Evolutionary conservation across 1,140 invertebrate species (phyloP).

Genomic region (Nephila pilipes): DNA sequence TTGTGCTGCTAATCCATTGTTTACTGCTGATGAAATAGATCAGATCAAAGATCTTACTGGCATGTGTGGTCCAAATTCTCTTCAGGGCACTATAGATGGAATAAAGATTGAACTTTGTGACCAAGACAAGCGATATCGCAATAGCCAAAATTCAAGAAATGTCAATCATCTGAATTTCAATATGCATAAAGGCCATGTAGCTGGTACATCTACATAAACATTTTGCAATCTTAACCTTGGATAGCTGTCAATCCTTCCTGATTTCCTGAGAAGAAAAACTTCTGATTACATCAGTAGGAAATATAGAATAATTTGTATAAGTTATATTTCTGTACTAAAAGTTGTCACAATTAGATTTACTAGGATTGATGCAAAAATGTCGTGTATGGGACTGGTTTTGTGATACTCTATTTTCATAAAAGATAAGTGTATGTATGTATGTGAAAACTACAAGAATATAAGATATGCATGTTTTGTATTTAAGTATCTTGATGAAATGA

Average conservation of each 20-base stretch:
- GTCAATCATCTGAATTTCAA: background rate
- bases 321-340: slow-evolving; percentile 25
- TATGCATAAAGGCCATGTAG: slow-evolving; percentile 32
- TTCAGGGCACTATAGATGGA: background rate
- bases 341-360: background rate
- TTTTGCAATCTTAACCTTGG: background rate
- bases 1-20: slow-evolving; percentile 26
- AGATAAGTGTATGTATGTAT: slow-evolving; percentile 32
- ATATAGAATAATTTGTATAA: slow-evolving; percentile 15
- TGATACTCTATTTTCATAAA: slow-evolving; percentile 64
- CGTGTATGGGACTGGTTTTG: background rate
- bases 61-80: slow-evolving; percentile 28
- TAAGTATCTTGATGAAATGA: background rate
- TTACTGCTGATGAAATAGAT: slow-evolving; percentile 56
- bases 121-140: background rate
- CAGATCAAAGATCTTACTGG: slow-evolving; percentile 56
- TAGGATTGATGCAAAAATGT: slow-evolving; percentile 9
- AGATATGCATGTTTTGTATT: background rate
- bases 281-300: background rate
- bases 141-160: slow-evolving; percentile 19
- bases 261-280: background rate
- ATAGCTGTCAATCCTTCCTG: slow-evolving; percentile 65
- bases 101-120: background rate
- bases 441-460: slow-evolving; percentile 7
- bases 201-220: background rate